Evolutionary conservation across 1,140 invertebrate genomes (phyloP), one percentile per base, ranked within the genome.

Genomic region (Lineus longissimus): DNA sequence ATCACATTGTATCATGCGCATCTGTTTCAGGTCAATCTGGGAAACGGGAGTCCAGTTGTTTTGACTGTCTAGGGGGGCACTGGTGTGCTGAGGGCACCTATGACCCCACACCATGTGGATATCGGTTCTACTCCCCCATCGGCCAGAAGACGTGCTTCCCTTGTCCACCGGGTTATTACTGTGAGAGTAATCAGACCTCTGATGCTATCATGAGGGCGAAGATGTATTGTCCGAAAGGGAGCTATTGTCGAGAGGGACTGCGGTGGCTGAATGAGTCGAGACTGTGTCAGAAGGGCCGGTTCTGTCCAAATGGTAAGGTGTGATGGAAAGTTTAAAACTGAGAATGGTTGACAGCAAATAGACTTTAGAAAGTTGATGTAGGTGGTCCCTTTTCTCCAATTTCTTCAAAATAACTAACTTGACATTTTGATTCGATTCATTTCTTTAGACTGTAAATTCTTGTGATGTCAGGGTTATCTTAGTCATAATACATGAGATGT

Each of bases 81-180:
- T 75, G 63, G n/a, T 79, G 77, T 68, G 54, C 33, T 6, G 59
- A 69, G 13, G 65, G 67, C 27, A 76, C 73, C 0, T 70, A 73
- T 36, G 65, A 57, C 7, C 77, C 77, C 2, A 22, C 59, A 11
- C 29, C 62, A 0, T 79, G 77, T 71, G 69, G 66, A 15, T 55
- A 59, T 13, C 76, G 77, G 1, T 68, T 40, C 6, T 78, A 75
- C 56, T 73, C 75, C 0, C 64, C 73, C 55, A 59, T 63, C 9
- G 73, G 74, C 9, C 70, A 76, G 59, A 69, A 15, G 22, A 47
- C 56, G 2, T 79, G 77, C 69, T 55, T 64, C 31, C 51, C 64
- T 2, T 79, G 77, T 70, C 59, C 73, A 65, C 64, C 70, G 40
- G 77, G 77, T 74, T 79, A 78, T 63, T 79, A 77, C 62, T 79